Evolutionary conservation across 2,113 vertebrate species (phyloP).

Genomic region (Cervus canadensis): DNA sequence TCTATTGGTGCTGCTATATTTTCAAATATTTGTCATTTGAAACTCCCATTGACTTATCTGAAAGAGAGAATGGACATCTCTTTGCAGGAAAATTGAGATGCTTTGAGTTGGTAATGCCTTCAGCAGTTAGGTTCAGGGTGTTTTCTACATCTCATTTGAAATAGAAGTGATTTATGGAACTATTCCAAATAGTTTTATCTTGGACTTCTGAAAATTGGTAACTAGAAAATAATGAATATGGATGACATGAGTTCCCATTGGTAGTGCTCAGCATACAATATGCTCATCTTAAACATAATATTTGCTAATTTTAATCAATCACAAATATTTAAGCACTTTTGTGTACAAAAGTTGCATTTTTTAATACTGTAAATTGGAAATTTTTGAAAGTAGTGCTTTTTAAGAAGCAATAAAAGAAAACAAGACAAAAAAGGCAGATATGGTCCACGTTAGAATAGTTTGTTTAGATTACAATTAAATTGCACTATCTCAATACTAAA

Average conservation of each 20-base stretch:
- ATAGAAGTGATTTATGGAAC: background rate
- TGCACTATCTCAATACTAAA: constrained; percentile 35
- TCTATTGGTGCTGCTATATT: background rate
- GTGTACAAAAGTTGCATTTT: background rate
- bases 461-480: constrained; percentile 52
- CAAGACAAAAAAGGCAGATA: background rate
- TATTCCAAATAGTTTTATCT: background rate
- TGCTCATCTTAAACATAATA: background rate
- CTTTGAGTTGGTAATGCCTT: background rate
- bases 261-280: background rate
- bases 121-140: background rate
- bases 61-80: background rate
- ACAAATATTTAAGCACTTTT: background rate
- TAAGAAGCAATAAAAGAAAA: background rate
- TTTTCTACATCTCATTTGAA: background rate
- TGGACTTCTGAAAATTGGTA: background rate
- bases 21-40: background rate
- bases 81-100: background rate
- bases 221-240: background rate
- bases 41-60: background rate
- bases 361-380: background rate
- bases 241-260: background rate
- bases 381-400: background rate
- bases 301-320: background rate
- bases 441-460: background rate